Base-by-base conservation (phyloP, 2,888 invertebrate genomes). In the Habrosyne pyritoides region DNA sequence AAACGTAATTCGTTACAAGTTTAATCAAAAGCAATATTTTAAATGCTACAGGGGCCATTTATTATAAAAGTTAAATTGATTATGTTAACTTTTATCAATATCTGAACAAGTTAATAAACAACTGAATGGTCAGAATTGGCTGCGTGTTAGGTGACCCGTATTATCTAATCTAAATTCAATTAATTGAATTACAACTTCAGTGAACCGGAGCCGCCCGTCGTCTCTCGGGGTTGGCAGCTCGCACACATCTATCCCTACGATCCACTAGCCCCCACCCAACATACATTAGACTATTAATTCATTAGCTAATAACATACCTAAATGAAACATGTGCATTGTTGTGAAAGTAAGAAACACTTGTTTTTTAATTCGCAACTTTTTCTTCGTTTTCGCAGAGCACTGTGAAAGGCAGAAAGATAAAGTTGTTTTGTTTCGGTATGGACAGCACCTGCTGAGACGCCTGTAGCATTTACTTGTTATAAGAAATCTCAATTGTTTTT, bases 141-240 rank as follows among this genome's bases (percentile, higher is more conserved):
- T 50, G 47, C 57, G 60, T 56, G 57, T 52, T 53, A 28, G 28
- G 36, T 53, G 54, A 48, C 36, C 48, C 46, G 53, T 55, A 50
- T 50, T 53, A 54, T 54, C 60, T 58, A 60, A 64, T 63, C 47
- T 54, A 58, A 59, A 60, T 62, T 63, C 53, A 60, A 61, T 56
- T 46, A 59, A 60, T 60, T 52, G 42, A 42, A 18, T 58, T 54
- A 58, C 5, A n/a, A n/a, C 5, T 33, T n/a, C 33, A 33, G 33
- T 33, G 33, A 33, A 33, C 55, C 56, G 59, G 53, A 54, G 54
- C 48, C 48, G 14, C 49, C 48, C 48, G 14, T 52, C 14, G 49
- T 54, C 55, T 47, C 28, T 21, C 42, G 56, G 30, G 33, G 18
- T 18, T 18, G 36, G 50, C 28, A 18, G 51, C 5, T 21, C 22